These are phyloP conservation scores for Trididemnum nubilum DNA, from an alignment of 23 tunicate genomes.

Conservation along the genomic window DNA sequence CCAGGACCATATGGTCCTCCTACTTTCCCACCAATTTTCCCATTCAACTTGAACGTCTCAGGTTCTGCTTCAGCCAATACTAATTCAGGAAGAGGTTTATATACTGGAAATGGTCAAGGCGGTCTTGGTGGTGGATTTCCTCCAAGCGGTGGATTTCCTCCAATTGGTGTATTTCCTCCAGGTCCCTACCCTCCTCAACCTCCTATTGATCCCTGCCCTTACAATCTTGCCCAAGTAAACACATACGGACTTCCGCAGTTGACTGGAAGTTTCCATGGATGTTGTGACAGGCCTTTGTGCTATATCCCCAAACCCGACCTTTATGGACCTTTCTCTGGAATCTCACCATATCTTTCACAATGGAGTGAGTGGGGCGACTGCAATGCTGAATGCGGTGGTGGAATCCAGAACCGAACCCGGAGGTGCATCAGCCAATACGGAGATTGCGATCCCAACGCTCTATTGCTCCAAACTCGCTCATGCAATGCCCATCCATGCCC, in stretches of 20 bases:
- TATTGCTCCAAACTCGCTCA: constrained; percentile 19
- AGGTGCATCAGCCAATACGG: constrained; percentile 7
- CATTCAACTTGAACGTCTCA: constrained; percentile 8
- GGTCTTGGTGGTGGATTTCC: neutral
- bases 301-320: constrained; percentile 44
- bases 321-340: constrained; percentile 34
- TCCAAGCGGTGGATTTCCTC: neutral
- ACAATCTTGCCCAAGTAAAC: neutral
- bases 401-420: constrained; percentile 23
- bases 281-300: constrained; percentile 75
- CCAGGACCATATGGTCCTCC: neutral
- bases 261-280: constrained; percentile 71
- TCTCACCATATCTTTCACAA: constrained; percentile 27
- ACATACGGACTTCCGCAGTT: constrained; percentile 46
- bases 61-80: neutral
- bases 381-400: constrained; percentile 30
- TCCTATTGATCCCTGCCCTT: constrained; percentile 44
- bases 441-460: constrained; percentile 30
- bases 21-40: neutral
- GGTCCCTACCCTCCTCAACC: neutral
- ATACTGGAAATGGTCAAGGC: neutral
- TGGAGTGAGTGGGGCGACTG: constrained; percentile 27
- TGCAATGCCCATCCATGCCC: constrained; percentile 34
- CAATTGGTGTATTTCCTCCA: neutral
- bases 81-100: neutral